Evolutionary conservation across 2,797 vertebrate species (phyloP).

Genomic region (Chloroceryle amazona): DNA sequence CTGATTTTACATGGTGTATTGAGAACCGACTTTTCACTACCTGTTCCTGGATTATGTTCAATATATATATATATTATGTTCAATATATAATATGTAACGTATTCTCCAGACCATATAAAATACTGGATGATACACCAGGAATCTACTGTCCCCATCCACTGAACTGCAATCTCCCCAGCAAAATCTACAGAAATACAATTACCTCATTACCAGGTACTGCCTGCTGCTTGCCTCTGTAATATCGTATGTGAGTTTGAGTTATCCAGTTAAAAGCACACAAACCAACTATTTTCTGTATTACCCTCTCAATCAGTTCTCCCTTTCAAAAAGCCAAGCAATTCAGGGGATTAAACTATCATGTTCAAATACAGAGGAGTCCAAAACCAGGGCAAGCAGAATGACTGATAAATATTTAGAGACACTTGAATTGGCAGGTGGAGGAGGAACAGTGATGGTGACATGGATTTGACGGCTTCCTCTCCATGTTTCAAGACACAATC

Average conservation of each 20-base stretch:
- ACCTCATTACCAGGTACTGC: not conserved
- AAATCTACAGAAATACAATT: not conserved
- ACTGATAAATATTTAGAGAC: not conserved
- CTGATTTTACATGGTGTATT: not conserved
- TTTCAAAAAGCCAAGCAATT: not conserved
- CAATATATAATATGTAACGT: too few species aligned
- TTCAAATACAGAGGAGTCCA: not conserved
- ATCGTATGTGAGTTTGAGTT: not conserved
- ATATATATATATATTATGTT: too few species aligned
- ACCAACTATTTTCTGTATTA: not conserved
- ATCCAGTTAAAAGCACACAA: not conserved
- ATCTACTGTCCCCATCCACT: not conserved
- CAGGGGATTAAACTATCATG: not conserved
- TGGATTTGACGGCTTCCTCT: not conserved
- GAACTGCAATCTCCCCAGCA: not conserved
- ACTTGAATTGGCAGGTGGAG: not conserved
- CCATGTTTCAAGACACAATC: rapidly evolving
- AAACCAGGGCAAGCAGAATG: not conserved
- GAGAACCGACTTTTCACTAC: not conserved
- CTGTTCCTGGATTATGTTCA: not conserved
- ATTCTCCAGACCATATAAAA: not conserved
- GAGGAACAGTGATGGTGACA: not conserved
- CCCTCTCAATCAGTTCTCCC: not conserved
- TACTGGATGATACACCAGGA: not conserved
- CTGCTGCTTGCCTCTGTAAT: not conserved